phyloP scores from a whole-genome alignment of 2,797 vertebrate species.

The Coccyzus lansbergi region DNA sequence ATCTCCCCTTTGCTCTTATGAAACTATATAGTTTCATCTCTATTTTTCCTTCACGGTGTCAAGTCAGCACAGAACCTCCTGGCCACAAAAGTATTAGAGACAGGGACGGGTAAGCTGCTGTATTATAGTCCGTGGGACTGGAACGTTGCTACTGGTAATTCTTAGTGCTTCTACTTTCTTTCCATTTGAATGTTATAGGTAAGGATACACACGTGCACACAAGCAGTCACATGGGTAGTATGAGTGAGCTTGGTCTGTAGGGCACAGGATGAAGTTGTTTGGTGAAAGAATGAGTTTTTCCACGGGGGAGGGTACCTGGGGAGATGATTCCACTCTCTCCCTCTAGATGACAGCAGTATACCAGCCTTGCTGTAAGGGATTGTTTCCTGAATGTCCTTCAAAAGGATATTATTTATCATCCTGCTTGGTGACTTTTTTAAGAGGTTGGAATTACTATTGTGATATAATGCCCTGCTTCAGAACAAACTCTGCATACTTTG shows the following conservation, averaged over 20 bases:
- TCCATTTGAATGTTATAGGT: not conserved
- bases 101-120: not conserved
- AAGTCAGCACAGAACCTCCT: not conserved
- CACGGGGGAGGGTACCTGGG: not conserved
- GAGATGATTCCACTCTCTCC: constrained; percentile 10
- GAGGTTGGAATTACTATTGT: not conserved
- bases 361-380: not conserved
- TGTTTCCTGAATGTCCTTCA: not conserved
- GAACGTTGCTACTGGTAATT: not conserved
- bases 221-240: not conserved
- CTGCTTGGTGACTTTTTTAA: not conserved
- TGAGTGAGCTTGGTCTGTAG: not conserved
- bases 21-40: not conserved
- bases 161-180: not conserved
- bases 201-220: not conserved
- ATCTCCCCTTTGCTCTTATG: not conserved
- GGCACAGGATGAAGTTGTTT: not conserved
- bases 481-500: not conserved
- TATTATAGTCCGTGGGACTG: not conserved
- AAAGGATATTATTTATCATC: not conserved
- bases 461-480: not conserved
- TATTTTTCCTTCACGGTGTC: not conserved
- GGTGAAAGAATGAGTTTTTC: not conserved
- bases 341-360: constrained; percentile 62
- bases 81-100: not conserved